These are phyloP conservation scores for Pelobates cultripes DNA, from an alignment of 2,797 vertebrate genomes.

Conservation along the genomic window DNA sequence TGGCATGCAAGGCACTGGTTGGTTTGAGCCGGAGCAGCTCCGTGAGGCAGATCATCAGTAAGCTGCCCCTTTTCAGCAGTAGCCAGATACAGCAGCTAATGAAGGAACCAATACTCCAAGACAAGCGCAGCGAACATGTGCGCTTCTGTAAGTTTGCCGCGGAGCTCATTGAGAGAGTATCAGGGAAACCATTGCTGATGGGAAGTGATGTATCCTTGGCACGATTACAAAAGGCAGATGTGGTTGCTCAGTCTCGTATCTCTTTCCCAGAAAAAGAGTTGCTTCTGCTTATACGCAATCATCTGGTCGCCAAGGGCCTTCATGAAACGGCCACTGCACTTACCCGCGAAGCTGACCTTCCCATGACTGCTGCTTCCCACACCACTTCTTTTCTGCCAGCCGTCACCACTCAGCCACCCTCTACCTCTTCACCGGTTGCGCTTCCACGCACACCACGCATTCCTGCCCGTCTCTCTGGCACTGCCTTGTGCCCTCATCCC, in stretches of 20 bases:
- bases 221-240: constrained; percentile 92
- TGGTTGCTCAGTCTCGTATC: constrained; percentile 96
- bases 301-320: constrained; percentile 94
- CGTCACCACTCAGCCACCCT: constrained; percentile 60
- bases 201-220: constrained; percentile 96
- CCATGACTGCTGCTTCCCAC: constrained; percentile 88
- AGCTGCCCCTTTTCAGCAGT: constrained; percentile 95
- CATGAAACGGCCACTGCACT: constrained; percentile 87
- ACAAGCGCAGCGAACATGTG: constrained; percentile 97
- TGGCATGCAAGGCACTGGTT: constrained; percentile 95
- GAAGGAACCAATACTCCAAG: constrained; percentile 97
- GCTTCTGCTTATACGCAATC: constrained; percentile 94
- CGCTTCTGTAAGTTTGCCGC: constrained; percentile 97
- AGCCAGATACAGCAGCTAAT: constrained; percentile 98
- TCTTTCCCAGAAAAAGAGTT: constrained; percentile 96
- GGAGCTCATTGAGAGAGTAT: constrained; percentile 94
- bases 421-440: constrained; percentile 80
- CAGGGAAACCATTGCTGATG: constrained; percentile 92
- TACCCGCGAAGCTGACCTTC: constrained; percentile 94
- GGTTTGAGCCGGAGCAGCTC: constrained; percentile 91
- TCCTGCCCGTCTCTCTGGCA: constrained; percentile 76
- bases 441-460: constrained; percentile 92
- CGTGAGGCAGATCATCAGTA: constrained; percentile 97
- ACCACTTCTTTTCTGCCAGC: constrained; percentile 81
- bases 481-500: constrained; percentile 71